Percentiles rank a stretch among this genome's conserved stretches.
phyloP scores from a whole-genome alignment of 2,113 vertebrate species.

The Neotragus pygmaeus region DNA sequence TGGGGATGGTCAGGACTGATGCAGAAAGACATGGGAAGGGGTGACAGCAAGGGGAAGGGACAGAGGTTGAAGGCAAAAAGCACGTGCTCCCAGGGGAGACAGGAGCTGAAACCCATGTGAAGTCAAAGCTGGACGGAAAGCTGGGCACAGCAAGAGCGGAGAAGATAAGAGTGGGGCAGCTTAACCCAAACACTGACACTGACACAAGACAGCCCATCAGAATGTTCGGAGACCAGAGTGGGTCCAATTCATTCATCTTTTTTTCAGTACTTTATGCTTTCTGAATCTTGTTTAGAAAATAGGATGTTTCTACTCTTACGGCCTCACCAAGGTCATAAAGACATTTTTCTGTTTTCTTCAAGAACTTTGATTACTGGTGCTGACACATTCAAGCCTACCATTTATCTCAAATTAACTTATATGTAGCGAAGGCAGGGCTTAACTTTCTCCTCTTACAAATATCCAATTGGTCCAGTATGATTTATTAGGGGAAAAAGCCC shows the following conservation, averaged over 20 bases:
- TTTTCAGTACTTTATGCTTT: background rate
- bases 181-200: fast-evolving
- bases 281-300: background rate
- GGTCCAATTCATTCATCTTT: background rate
- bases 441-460: background rate
- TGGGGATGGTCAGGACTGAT: background rate
- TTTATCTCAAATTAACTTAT: background rate
- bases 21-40: too few relatives aligned
- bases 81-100: background rate
- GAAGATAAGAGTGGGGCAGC: background rate
- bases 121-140: background rate
- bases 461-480: background rate
- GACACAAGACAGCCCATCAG: background rate
- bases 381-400: background rate
- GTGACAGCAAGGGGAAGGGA: background rate
- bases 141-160: background rate
- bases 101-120: background rate
- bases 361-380: background rate
- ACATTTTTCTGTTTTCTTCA: slow-evolving; percentile 3
- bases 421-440: background rate
- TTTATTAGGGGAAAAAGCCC: background rate
- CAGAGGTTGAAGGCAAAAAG: background rate
- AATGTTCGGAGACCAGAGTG: fast-evolving
- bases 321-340: background rate
- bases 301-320: background rate